Conservation (phyloP, 2,797 vertebrate genomes). For the Harpagifer antarcticus region DNA sequence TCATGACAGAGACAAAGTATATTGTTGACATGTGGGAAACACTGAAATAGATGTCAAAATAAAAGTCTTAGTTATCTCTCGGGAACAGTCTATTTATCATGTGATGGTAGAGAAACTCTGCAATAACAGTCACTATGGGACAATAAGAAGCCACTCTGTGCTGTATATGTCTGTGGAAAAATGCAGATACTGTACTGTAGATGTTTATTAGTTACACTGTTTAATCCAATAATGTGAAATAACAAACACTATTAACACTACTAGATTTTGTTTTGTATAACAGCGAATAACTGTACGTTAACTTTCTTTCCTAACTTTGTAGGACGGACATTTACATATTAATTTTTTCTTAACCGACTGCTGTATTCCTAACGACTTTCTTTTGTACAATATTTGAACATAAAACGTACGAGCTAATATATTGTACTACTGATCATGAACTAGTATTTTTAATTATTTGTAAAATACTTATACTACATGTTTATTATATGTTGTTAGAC, state of each 20-base stretch:
- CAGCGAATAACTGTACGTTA: slow-evolving; percentile 19
- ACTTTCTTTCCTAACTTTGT: slow-evolving; percentile 16
- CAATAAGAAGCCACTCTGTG: slow-evolving; percentile 3
- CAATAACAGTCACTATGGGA: slow-evolving; percentile 11
- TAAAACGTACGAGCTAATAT: slow-evolving; percentile 28
- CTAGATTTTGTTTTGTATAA: slow-evolving; percentile 10
- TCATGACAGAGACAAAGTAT: neutral
- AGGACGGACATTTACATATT: slow-evolving; percentile 29
- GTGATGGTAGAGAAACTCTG: slow-evolving; percentile 1
- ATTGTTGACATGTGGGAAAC: neutral
- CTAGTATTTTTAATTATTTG: slow-evolving; percentile 51
- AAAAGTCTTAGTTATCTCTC: neutral
- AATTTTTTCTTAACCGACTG: slow-evolving; percentile 48
- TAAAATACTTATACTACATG: slow-evolving; percentile 36
- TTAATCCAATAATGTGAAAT: slow-evolving; percentile 47
- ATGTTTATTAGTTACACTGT: slow-evolving; percentile 19
- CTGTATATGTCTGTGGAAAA: slow-evolving; percentile 1
- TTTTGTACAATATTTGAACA: slow-evolving; percentile 58
- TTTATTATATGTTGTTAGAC: slow-evolving; percentile 55
- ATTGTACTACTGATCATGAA: slow-evolving; percentile 40
- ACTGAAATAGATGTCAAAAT: slow-evolving; percentile 10
- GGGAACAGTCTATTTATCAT: neutral
- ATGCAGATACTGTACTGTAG: slow-evolving; percentile 35
- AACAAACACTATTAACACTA: slow-evolving; percentile 3
- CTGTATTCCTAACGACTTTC: slow-evolving; percentile 20